Percentiles rank a stretch among this genome's conserved stretches.
phyloP scores from a whole-genome alignment of 2,113 vertebrate genomes.

The Sinocyclocheilus grahami region DNA sequence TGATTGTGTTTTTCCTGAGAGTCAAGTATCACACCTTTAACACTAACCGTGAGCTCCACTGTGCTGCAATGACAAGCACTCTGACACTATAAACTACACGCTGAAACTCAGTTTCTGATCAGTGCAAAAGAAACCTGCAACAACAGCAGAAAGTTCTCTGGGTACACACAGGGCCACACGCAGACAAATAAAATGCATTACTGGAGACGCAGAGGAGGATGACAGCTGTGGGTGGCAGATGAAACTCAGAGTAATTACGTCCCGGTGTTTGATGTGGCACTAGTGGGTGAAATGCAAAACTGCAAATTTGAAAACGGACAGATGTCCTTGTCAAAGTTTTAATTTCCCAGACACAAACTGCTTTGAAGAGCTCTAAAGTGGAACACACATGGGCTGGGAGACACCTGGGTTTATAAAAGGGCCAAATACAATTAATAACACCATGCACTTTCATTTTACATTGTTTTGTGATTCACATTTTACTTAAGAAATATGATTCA shows the following conservation, averaged over 20 bases:
- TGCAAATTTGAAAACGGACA: background rate
- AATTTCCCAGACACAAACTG: conserved; percentile 4
- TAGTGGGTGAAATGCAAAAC: conserved; percentile 28
- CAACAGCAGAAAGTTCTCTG: background rate
- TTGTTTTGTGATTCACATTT: background rate
- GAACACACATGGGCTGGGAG: background rate
- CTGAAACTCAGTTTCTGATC: background rate
- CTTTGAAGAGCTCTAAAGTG: background rate
- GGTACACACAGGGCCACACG: background rate
- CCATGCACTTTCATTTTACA: background rate
- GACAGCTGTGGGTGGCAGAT: conserved; percentile 5
- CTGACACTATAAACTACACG: background rate
- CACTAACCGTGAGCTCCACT: background rate
- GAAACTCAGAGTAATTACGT: conserved; percentile 6
- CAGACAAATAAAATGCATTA: background rate
- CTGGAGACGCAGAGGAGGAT: background rate
- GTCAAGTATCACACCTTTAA: background rate
- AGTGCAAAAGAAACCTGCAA: background rate
- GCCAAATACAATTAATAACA: background rate
- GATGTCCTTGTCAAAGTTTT: background rate
- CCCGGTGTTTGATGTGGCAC: background rate
- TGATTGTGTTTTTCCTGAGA: background rate
- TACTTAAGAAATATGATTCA: background rate
- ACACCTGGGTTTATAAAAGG: background rate
- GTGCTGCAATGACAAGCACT: background rate